These are phyloP conservation scores for Rhagonycha fulva DNA, from an alignment of 2,888 invertebrate genomes.

Conservation along the genomic window DNA sequence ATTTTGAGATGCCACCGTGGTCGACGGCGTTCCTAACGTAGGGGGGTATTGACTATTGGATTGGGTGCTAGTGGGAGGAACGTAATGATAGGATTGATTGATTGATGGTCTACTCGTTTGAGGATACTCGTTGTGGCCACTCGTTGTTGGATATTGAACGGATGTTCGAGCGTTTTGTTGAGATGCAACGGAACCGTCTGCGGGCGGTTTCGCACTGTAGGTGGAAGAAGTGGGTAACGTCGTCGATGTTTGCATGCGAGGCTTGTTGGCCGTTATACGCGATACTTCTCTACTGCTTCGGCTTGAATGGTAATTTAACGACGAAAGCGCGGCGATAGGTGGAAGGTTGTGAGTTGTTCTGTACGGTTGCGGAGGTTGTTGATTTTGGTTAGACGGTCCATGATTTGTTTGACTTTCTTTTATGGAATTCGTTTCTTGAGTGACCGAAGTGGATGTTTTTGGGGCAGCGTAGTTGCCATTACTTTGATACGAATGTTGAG, in stretches of 20 bases:
- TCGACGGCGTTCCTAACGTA: constrained; percentile 26
- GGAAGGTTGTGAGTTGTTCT: constrained; percentile 58
- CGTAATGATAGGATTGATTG: constrained; percentile 24
- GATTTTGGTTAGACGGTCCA: constrained; percentile 13
- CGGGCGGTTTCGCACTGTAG: constrained; percentile 17
- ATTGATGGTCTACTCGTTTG: constrained; percentile 10
- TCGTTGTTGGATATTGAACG: constrained; percentile 20
- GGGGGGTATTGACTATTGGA: constrained; percentile 26
- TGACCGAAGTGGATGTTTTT: constrained; percentile 20
- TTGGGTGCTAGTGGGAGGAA: constrained; percentile 30
- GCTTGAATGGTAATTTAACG: constrained; percentile 55
- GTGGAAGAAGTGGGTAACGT: constrained; percentile 23
- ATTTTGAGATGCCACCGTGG: constrained; percentile 20
- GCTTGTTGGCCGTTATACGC: constrained; percentile 35
- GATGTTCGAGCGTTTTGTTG: constrained; percentile 6
- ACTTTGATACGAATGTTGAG: constrained; percentile 22
- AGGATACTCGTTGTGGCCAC: constrained; percentile 19
- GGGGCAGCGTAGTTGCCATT: constrained; percentile 15
- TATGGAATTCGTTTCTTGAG: constrained; percentile 13
- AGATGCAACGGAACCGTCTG: constrained; percentile 14
- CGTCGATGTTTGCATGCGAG: constrained; percentile 18
- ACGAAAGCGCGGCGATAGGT: constrained; percentile 58
- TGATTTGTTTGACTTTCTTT: constrained; percentile 17
- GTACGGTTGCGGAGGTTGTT: constrained; percentile 38
- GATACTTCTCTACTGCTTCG: constrained; percentile 47